A percentile compares a stretch with the other conserved stretches of the same genome.
Conservation (phyloP, 2,888 invertebrate species). For the Melolontha melolontha region DNA sequence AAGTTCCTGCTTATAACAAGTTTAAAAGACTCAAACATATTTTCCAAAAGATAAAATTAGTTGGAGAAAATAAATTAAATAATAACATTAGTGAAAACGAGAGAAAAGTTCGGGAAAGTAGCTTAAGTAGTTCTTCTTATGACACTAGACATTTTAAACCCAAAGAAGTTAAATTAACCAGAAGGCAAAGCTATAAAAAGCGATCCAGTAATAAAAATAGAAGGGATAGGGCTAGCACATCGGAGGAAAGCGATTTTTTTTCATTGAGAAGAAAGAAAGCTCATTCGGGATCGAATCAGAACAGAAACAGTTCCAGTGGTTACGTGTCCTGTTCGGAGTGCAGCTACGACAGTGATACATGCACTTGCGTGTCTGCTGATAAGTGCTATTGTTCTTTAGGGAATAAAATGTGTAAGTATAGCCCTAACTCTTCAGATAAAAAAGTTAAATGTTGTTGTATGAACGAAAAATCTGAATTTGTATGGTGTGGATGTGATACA, state of each 20-base stretch:
- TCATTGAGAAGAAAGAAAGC: slow-evolving; percentile 59
- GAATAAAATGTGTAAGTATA: slow-evolving; percentile 63
- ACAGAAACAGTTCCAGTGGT: slow-evolving; percentile 68
- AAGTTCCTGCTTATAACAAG: slow-evolving; percentile 57
- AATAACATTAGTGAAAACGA: slow-evolving; percentile 41
- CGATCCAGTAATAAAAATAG: slow-evolving; percentile 47
- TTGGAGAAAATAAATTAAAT: slow-evolving; percentile 47
- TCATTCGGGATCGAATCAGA: slow-evolving; percentile 53
- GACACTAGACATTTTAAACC: slow-evolving; percentile 73
- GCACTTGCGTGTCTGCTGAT: slow-evolving; percentile 80
- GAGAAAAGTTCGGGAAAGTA: slow-evolving; percentile 68
- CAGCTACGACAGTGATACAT: slow-evolving; percentile 86
- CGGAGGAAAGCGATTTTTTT: slow-evolving; percentile 67
- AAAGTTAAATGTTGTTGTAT: slow-evolving; percentile 76
- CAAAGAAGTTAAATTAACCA: slow-evolving; percentile 63
- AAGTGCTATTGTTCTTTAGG: slow-evolving; percentile 88
- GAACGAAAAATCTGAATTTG: slow-evolving; percentile 65
- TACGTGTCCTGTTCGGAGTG: slow-evolving; percentile 92
- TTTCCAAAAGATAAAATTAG: slow-evolving; percentile 67
- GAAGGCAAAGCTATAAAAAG: slow-evolving; percentile 58
- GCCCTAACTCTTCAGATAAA: slow-evolving; percentile 46
- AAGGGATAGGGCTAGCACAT: slow-evolving; percentile 60
- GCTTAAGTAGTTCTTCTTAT: slow-evolving; percentile 73
- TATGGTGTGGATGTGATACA: slow-evolving; percentile 84
- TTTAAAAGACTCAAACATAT: slow-evolving; percentile 64